Evolutionary conservation across 2,797 vertebrate species (phyloP), one percentile per base, ranked within the genome.

Genomic region (Sebastes jordani): DNA sequence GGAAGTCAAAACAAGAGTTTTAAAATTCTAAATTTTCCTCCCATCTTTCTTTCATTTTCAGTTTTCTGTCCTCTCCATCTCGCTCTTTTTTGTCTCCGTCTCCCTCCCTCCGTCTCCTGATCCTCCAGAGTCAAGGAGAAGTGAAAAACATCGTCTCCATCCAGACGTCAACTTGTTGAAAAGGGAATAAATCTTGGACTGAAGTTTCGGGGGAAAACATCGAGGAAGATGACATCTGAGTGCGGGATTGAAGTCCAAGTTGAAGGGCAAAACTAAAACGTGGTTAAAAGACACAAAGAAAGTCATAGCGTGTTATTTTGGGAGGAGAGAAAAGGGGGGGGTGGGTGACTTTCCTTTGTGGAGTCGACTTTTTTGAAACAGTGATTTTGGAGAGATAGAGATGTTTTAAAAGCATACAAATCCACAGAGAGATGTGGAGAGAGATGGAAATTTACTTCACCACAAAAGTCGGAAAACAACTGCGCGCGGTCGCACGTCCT

Each of bases 161-260:
- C 30, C 79, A 72, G 63, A 85, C 83, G 34, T 77, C 74, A 75
- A 80, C 78, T 73, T 78, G 84, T 86, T 78, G 75, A 80, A 86
- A 83, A 87, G 86, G 59, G 80, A 90, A 82, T 79, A 84, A 86
- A 87, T 80, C 82, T 76, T 55, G 68, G 86, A 83, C 67, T 84
- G 88, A 89, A 84, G 86, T 90, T 88, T 87, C 4, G n/a, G 71
- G 84, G 84, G 80, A 38, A 61, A 83, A 87, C 82, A 61, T 69
- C 5, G 78, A 78, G 87, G 80, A 73, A 71, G 76, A 7, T 11
- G 30, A 90, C 80, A 86, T 88, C 87, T 84, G 82, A 92, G 85
- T 10, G 61, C 2, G 4, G 77, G 83, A 88, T 83, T 91, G 88
- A 92, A 91, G 91, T 79, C 71, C 70, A 56, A 75, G 89, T 87